Percentiles rank a stretch among this genome's conserved stretches.
These are phyloP conservation scores for Eriosoma lanigerum DNA, from an alignment of 1,140 invertebrate genomes.

Conservation along the genomic window DNA sequence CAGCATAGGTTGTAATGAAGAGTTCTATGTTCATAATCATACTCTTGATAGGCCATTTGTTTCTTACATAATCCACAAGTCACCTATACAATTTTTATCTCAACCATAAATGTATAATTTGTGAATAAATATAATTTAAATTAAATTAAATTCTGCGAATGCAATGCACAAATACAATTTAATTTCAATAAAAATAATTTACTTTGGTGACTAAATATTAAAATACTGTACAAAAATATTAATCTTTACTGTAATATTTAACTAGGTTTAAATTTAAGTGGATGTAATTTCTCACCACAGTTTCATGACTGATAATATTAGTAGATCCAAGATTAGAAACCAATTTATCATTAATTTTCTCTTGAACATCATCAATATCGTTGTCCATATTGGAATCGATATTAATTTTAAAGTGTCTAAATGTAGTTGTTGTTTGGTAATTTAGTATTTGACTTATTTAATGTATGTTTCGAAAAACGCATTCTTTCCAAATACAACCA, in stretches of 20 bases:
- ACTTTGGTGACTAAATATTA: neutral
- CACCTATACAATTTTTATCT: neutral
- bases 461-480: no score
- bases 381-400: no score
- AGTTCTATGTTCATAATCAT: neutral
- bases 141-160: no score
- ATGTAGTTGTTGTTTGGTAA: no score
- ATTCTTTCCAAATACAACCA: no score
- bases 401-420: no score
- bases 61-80: conserved; percentile 4
- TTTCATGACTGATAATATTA: neutral
- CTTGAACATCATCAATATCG: neutral
- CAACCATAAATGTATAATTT: neutral
- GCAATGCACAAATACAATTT: no score
- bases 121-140: neutral
- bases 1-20: conserved; percentile 10
- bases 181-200: neutral
- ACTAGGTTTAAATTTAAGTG: no score
- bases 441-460: no score
- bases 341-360: neutral
- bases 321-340: neutral
- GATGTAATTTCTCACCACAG: neutral
- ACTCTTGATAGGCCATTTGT: conserved; percentile 4
- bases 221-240: neutral
- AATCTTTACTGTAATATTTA: no score